These are phyloP conservation scores for Battus philenor DNA, from an alignment of 1,140 invertebrate genomes.

Conservation along the genomic window DNA sequence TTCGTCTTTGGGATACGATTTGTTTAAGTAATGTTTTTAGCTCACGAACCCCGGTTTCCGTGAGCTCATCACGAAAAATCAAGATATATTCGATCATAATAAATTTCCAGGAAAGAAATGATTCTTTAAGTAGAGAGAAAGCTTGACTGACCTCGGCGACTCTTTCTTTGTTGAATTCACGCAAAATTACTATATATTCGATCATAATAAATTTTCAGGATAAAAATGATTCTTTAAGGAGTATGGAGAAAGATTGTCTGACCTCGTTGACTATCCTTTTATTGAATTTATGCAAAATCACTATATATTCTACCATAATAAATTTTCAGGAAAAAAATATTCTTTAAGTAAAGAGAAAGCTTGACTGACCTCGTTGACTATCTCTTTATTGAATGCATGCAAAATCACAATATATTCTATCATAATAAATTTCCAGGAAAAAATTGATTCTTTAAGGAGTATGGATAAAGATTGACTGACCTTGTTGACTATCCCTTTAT, in stretches of 20 bases:
- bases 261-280: too few relatives aligned
- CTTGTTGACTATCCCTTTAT: too few relatives aligned
- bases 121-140: not conserved
- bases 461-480: too few relatives aligned
- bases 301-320: not conserved
- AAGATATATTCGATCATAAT: not conserved
- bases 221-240: not conserved
- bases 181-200: too few relatives aligned
- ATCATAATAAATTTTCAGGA: constrained; percentile 1
- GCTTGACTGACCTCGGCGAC: constrained; percentile 76
- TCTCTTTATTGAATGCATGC: constrained; percentile 80
- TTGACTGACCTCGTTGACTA: constrained; percentile 77
- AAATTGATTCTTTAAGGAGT: too few relatives aligned
- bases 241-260: too few relatives aligned
- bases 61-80: too few relatives aligned
- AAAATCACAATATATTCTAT: not conserved
- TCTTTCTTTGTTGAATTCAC: constrained; percentile 79
- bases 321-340: constrained; percentile 4
- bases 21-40: too few relatives aligned
- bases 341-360: not conserved
- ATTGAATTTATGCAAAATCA: too few relatives aligned
- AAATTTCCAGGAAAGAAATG: constrained; percentile 3
- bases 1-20: too few relatives aligned
- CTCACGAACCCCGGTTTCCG: too few relatives aligned
- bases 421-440: constrained; percentile 1